Evolutionary conservation across 1,140 invertebrate genomes (phyloP), one percentile per base, ranked within the genome.

Genomic region (Aricia agestis): DNA sequence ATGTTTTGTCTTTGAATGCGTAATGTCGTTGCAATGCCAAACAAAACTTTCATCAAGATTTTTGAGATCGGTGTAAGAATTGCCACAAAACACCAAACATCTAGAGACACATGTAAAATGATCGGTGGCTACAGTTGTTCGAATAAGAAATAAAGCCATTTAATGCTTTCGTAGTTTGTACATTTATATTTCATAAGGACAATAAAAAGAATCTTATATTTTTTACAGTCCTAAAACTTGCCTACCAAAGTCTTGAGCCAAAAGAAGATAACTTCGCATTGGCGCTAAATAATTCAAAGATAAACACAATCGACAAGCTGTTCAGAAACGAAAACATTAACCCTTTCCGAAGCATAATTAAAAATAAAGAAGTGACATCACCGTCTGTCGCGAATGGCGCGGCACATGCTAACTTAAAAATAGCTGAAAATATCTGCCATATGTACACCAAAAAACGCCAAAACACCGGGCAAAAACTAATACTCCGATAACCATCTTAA

Each of bases 321-420:
- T 10, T 13, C 41, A 67, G 18, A 17, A 41, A 79, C 78, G 57
- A 82, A 84, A 84, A 75, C 82, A 77, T 82, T 83, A 89, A 77
- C 88, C 82, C 82, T 87, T 85, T 78, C 72, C 75, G 71, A 78
- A 73, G 75, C 79, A 84, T 79, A 80, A 86, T 84, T 82, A 79
- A 82, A 87, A 86, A 87, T 86, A 84, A 84, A 85, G 76, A 73
- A 83, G 77, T 87, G 86, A 90, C 85, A 89, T 89, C 88, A 90
- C 78, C 84, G 84, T 82, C 80, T 89, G 88, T 81, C 82, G 86
- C 85, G 81, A 85, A 85, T 83, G 85, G 79, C 80, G 78, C 74
- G 74, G 88, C 88, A 88, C 86, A 90, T 87, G 84, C 86, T 80
- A 83, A 83, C 72, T 83, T 83, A 82, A 88, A 89, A 89, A 89